A percentile compares a stretch with the other conserved stretches of the same genome.
Conservation (phyloP, 2,888 invertebrate genomes). For the Ennomos quercinarius region DNA sequence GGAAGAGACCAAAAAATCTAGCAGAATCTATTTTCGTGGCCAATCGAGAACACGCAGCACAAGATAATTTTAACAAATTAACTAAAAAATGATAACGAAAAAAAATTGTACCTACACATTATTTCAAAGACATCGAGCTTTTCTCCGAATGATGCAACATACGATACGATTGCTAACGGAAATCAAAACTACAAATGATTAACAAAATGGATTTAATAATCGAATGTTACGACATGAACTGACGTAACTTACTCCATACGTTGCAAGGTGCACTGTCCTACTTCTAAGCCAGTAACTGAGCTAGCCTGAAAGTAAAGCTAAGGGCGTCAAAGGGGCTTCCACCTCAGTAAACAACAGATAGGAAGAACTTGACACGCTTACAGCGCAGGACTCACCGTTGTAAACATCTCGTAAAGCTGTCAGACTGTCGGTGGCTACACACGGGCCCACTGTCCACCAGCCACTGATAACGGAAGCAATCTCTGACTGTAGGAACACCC, state of each 20-base stretch:
- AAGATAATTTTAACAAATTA: too few relatives aligned
- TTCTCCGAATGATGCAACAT: too few relatives aligned
- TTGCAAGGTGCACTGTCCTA: not conserved
- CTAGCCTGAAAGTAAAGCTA: not conserved
- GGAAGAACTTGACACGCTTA: constrained; percentile 28
- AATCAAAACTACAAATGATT: too few relatives aligned
- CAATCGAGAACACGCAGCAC: too few relatives aligned
- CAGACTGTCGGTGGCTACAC: constrained; percentile 7
- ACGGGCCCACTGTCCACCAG: constrained; percentile 6
- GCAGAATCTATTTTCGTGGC: too few relatives aligned
- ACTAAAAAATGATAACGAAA: too few relatives aligned
- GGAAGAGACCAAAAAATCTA: too few relatives aligned
- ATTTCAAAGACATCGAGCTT: too few relatives aligned
- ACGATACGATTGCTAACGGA: too few relatives aligned
- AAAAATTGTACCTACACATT: too few relatives aligned
- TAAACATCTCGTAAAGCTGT: constrained; percentile 14
- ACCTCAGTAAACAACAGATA: not conserved
- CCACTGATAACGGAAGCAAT: constrained; percentile 9
- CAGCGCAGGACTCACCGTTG: constrained; percentile 2
- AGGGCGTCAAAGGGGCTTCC: not conserved
- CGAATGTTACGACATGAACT: not conserved
- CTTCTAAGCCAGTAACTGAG: not conserved
- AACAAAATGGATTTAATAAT: too few relatives aligned
- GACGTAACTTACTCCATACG: constrained; percentile 1
- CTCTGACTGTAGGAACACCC: constrained; percentile 17